These are phyloP conservation scores for Ptychadena robeensis DNA, from an alignment of 2,797 vertebrate genomes.

Conservation along the genomic window DNA sequence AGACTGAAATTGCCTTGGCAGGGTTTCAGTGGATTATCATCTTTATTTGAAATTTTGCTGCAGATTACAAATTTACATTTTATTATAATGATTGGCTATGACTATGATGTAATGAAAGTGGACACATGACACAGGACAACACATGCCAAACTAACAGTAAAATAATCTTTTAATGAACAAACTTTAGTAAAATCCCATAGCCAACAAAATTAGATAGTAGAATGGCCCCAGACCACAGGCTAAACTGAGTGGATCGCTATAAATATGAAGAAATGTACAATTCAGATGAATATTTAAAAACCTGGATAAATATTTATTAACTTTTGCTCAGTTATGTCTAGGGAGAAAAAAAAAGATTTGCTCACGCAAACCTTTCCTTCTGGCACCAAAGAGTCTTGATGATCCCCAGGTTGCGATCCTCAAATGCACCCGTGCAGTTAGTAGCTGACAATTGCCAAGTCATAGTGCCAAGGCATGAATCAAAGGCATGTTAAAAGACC, in stretches of 20 bases:
- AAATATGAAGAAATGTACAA: too few relatives aligned
- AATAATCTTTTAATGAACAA: background rate
- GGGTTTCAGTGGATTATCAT: conserved; percentile 8
- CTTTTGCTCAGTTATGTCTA: too few relatives aligned
- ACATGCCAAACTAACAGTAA: background rate
- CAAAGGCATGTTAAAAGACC: too few relatives aligned
- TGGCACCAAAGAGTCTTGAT: too few relatives aligned
- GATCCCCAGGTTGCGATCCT: too few relatives aligned
- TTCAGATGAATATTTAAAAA: too few relatives aligned
- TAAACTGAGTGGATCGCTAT: background rate
- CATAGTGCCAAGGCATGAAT: too few relatives aligned
- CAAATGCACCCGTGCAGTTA: too few relatives aligned
- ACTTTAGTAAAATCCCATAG: background rate
- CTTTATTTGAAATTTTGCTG: conserved; percentile 23
- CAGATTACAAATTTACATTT: conserved; percentile 4
- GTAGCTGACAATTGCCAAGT: too few relatives aligned
- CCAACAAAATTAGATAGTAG: background rate
- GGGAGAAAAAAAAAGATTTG: too few relatives aligned
- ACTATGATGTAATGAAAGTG: conserved; percentile 6
- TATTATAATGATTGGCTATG: conserved; percentile 18
- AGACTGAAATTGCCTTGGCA: conserved; percentile 26
- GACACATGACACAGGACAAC: background rate
- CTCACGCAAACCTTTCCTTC: too few relatives aligned
- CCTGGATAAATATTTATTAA: too few relatives aligned
- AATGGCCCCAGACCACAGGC: background rate